These are phyloP conservation scores for Ceyx melanurus DNA, from an alignment of 2,113 vertebrate genomes.

Conservation along the genomic window DNA sequence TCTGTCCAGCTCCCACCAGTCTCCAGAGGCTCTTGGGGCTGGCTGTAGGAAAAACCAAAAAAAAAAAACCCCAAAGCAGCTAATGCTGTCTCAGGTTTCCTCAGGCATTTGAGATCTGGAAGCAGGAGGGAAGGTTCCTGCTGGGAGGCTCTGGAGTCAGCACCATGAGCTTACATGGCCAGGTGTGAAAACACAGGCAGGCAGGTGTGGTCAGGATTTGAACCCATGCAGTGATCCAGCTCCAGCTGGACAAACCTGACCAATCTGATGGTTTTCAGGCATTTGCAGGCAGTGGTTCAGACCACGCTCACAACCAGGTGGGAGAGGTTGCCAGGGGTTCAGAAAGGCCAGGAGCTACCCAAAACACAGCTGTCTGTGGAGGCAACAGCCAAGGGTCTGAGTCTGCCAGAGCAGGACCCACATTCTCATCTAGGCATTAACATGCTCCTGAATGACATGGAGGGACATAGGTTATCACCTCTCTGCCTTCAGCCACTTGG, in stretches of 20 bases:
- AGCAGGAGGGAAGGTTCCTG: neutral
- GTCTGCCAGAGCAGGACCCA: neutral
- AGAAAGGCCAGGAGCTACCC: neutral
- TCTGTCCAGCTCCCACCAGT: neutral
- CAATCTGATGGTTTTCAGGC: neutral
- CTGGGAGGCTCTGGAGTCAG: neutral
- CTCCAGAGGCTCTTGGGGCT: neutral
- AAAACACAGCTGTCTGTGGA: neutral
- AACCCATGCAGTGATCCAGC: neutral
- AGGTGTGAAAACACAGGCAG: neutral
- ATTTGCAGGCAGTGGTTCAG: neutral
- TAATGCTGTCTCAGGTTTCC: neutral
- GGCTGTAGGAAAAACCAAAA: neutral
- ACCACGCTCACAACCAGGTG: neutral
- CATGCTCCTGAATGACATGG: rapidly evolving
- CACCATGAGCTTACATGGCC: neutral
- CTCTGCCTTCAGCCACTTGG: neutral
- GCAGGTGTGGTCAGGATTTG: neutral
- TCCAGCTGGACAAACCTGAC: neutral
- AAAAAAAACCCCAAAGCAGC: neutral
- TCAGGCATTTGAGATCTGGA: neutral
- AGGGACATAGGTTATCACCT: neutral
- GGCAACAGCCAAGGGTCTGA: neutral
- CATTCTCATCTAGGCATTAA: neutral
- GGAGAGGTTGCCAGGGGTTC: neutral